Conservation (phyloP, 2,113 vertebrate species). For the Epinephelus lanceolatus region DNA sequence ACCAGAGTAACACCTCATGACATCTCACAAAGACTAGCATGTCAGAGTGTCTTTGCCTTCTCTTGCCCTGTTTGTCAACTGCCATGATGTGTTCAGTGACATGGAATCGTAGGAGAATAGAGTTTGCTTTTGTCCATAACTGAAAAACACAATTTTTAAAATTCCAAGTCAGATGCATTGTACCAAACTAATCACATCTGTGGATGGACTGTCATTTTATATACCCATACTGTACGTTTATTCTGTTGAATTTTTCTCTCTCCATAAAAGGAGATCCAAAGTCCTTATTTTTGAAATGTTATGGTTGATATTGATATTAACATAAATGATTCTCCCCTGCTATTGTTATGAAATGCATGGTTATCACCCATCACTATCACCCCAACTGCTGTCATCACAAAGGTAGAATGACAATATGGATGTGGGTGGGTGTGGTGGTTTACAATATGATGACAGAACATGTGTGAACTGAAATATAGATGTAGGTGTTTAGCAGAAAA, state of each 20-base stretch:
- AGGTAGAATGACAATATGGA: neutral
- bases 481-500: neutral
- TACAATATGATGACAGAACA: neutral
- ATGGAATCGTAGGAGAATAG: neutral
- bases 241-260: neutral
- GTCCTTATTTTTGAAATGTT: neutral
- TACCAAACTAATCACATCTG: neutral
- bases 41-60: neutral
- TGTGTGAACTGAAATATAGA: neutral
- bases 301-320: neutral
- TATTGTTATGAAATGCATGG: no score
- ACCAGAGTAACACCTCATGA: neutral
- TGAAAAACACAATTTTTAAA: neutral
- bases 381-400: neutral
- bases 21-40: neutral
- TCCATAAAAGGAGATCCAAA: neutral
- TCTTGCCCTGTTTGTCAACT: neutral
- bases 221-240: neutral
- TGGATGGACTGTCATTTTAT: neutral
- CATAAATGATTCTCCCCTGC: neutral
- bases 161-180: neutral
- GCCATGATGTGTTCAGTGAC: constrained; percentile 9
- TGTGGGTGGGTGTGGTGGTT: neutral
- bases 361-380: no score
- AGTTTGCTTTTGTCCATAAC: neutral